phyloP scores from a whole-genome alignment of 2,113 vertebrate species.

The Cariama cristata region DNA sequence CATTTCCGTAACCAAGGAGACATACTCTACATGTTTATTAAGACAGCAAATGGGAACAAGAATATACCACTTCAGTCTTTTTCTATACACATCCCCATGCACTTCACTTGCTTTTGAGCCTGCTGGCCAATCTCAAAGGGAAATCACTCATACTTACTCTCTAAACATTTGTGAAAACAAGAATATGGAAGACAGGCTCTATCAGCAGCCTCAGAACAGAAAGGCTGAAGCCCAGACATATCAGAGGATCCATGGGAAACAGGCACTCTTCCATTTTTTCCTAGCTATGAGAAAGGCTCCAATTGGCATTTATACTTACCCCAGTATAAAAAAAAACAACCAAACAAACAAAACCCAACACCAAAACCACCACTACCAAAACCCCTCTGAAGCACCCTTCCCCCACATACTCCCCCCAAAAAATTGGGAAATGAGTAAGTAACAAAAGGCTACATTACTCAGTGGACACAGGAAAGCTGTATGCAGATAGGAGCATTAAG shows the following conservation, averaged over 20 bases:
- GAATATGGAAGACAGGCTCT: background rate
- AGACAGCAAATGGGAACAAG: background rate
- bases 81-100: background rate
- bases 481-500: background rate
- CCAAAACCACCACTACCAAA: background rate
- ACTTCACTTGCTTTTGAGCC: background rate
- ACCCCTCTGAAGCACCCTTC: background rate
- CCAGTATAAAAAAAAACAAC: background rate
- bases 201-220: background rate
- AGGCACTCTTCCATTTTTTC: background rate
- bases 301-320: background rate
- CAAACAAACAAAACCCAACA: too few relatives aligned
- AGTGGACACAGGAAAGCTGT: background rate
- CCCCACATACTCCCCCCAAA: background rate
- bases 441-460: background rate
- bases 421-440: background rate
- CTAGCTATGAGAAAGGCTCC: background rate
- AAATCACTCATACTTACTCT: background rate
- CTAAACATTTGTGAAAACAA: background rate
- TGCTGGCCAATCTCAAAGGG: background rate
- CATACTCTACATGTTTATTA: background rate
- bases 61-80: background rate
- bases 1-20: slow-evolving; percentile 40
- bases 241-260: background rate
- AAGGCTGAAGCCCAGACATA: background rate